phyloP scores from a whole-genome alignment of 1,140 invertebrate species.

The Diorhabda carinulata region DNA sequence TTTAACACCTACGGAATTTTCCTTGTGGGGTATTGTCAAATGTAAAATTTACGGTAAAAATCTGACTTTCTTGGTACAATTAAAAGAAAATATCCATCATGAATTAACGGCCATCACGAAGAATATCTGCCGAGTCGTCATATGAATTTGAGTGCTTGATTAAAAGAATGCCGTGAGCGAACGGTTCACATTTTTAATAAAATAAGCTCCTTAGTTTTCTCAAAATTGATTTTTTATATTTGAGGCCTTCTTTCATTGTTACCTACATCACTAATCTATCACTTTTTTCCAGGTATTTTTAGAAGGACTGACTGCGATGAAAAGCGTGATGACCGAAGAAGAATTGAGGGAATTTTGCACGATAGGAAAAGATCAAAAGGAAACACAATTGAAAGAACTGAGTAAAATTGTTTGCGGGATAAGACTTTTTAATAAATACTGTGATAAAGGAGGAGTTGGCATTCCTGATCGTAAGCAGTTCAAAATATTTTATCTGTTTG shows the following conservation, averaged over 20 bases:
- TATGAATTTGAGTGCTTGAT: background rate
- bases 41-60: background rate
- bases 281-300: constrained; percentile 48
- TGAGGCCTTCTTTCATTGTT: background rate
- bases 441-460: constrained; percentile 60
- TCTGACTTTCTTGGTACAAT: background rate
- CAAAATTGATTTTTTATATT: no score
- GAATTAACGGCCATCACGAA: no score
- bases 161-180: background rate
- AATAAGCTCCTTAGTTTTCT: background rate
- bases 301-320: constrained; percentile 62
- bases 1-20: no score
- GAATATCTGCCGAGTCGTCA: no score
- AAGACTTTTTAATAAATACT: constrained; percentile 64
- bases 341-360: constrained; percentile 63
- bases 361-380: constrained; percentile 50
- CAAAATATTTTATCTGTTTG: no score
- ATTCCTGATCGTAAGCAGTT: constrained; percentile 60
- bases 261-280: background rate
- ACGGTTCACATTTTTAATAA: background rate
- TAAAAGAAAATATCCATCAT: no score
- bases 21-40: no score
- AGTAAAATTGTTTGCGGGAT: constrained; percentile 61
- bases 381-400: constrained; percentile 53
- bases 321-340: constrained; percentile 67